phyloP scores from a whole-genome alignment of 2,888 invertebrate genomes.

The Tortrix viridana region DNA sequence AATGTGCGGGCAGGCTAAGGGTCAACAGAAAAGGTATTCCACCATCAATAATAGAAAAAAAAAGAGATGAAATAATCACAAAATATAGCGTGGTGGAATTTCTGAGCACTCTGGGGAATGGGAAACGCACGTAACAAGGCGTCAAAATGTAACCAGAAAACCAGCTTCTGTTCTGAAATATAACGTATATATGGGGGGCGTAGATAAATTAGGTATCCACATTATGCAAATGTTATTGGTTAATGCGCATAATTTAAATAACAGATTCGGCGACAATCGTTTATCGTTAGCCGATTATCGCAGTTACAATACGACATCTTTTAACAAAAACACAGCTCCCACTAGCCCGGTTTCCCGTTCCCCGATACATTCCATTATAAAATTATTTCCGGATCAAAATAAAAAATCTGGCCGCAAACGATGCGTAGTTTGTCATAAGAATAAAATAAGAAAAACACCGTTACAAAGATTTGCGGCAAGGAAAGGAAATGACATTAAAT shows the following conservation, averaged over 20 bases:
- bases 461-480: too few relatives aligned
- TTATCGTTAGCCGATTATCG: too few relatives aligned
- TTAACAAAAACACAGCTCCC: not conserved
- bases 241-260: too few relatives aligned
- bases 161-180: conserved; percentile 42
- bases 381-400: too few relatives aligned
- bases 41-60: not conserved
- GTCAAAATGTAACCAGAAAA: conserved; percentile 50
- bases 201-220: conserved; percentile 13
- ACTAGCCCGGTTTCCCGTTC: not conserved
- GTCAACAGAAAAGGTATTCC: conserved; percentile 16
- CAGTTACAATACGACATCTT: conserved; percentile 15
- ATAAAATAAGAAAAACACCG: not conserved
- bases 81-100: conserved; percentile 7
- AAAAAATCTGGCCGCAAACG: too few relatives aligned
- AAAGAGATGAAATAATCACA: conserved; percentile 10
- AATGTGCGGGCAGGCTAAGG: too few relatives aligned
- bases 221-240: too few relatives aligned
- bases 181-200: conserved; percentile 12
- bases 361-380: conserved; percentile 1
- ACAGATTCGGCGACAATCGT: too few relatives aligned
- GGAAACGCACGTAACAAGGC: conserved; percentile 15
- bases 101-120: conserved; percentile 12
- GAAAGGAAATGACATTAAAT: too few relatives aligned
- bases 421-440: too few relatives aligned